Conservation (phyloP, 1,140 invertebrate species). For the Diploscapter pachys region DNA sequence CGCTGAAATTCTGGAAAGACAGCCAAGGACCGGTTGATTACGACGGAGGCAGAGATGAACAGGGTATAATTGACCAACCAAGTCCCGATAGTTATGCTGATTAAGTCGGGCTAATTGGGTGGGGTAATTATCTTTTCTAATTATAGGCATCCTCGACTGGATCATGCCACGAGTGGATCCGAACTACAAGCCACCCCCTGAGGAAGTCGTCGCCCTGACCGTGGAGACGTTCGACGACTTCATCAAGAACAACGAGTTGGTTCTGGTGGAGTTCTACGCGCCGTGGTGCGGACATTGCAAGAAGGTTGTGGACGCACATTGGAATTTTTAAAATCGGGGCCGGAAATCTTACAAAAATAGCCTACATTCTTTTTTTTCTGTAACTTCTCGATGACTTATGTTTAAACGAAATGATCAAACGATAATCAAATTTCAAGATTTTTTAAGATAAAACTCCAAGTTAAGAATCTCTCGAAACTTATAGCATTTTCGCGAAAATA, state of each 20-base stretch:
- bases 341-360: too few relatives aligned
- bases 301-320: slow-evolving; percentile 71
- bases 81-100: background rate
- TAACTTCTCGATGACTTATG: too few relatives aligned
- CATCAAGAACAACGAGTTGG: slow-evolving; percentile 62
- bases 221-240: slow-evolving; percentile 65
- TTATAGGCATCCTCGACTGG: slow-evolving; percentile 55
- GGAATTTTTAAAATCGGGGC: too few relatives aligned
- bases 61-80: slow-evolving; percentile 32
- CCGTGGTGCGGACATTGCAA: slow-evolving; percentile 64
- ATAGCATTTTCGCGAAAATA: too few relatives aligned
- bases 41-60: slow-evolving; percentile 53
- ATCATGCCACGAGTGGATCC: slow-evolving; percentile 50
- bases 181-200: slow-evolving; percentile 64
- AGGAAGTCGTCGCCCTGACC: slow-evolving; percentile 65
- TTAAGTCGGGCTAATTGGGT: too few relatives aligned
- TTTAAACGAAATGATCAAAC: too few relatives aligned
- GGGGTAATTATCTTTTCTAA: background rate
- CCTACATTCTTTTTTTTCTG: too few relatives aligned
- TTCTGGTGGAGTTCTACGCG: slow-evolving; percentile 69
- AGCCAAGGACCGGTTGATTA: slow-evolving; percentile 50
- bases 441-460: too few relatives aligned
- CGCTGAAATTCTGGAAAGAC: slow-evolving; percentile 58
- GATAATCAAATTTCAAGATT: too few relatives aligned
- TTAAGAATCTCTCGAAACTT: too few relatives aligned